Conservation (phyloP, 2,797 vertebrate species). For the Diplodus sargus region DNA sequence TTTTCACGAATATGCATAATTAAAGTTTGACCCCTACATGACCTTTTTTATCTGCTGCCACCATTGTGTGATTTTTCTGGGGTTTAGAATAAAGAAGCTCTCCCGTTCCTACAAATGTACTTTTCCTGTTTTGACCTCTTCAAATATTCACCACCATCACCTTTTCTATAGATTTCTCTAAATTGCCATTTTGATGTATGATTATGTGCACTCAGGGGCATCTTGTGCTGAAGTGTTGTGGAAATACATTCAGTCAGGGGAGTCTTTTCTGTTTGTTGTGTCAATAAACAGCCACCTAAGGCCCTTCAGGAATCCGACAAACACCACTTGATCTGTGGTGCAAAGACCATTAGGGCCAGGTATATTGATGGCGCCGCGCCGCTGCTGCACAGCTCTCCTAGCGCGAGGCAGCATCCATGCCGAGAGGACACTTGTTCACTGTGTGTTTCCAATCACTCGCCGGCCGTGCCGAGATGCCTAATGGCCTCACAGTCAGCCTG, state of each 20-base stretch:
- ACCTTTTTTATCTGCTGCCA: not conserved
- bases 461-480: slow-evolving; percentile 63
- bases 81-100: not conserved
- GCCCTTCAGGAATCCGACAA: slow-evolving; percentile 62
- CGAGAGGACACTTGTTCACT: slow-evolving; percentile 75
- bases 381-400: slow-evolving; percentile 47
- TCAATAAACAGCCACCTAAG: slow-evolving; percentile 69
- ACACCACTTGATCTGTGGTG: slow-evolving; percentile 66
- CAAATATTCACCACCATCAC: slow-evolving; percentile 57
- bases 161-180: slow-evolving; percentile 41
- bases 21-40: not conserved
- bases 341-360: slow-evolving; percentile 73
- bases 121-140: slow-evolving; percentile 58
- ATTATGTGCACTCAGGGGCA: slow-evolving; percentile 47
- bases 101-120: slow-evolving; percentile 19
- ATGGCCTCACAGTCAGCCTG: slow-evolving; percentile 67
- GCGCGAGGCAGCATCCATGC: slow-evolving; percentile 64
- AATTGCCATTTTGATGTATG: slow-evolving; percentile 55
- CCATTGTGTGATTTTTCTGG: not conserved
- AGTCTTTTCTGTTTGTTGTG: slow-evolving; percentile 61
- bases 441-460: slow-evolving; percentile 75
- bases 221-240: slow-evolving; percentile 53
- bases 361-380: slow-evolving; percentile 68
- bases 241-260: slow-evolving; percentile 46
- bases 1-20: not conserved